Base-by-base conservation (phyloP, 1,140 invertebrate genomes). In the Scylla paramamosain region DNA sequence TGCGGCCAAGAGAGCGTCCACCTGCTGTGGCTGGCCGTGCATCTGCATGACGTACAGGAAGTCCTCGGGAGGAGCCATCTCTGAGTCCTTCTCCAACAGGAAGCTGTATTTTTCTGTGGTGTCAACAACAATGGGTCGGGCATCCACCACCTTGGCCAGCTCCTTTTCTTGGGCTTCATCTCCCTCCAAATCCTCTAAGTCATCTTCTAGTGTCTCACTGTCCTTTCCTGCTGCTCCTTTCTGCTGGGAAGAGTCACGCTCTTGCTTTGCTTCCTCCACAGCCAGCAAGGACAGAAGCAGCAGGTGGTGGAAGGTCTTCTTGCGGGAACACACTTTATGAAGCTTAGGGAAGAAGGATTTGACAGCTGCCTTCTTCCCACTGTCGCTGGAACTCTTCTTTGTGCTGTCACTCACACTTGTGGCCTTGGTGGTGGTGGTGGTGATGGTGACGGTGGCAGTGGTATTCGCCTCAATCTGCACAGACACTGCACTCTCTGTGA, bases 311-410 rank as follows among this genome's bases (percentile, higher is more conserved):
- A 96, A 96, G 86, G 94, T 88, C 45, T 95, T 96, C 86, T 96
- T 96, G 31, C 92, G 88, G 0, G 94, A 96, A n/a, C 86, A 91
- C 12, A 91, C 86, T 2, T n/a, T 10, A 29, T 96, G 95, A 25
- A 96, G 94, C 45, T 95, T 93, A 7, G 95, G 95, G 77, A 96
- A 96, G 84, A 96, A 93, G 1, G 95, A 96, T 46, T 96, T 96
- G 52, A 20, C 52, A 14, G 14, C 20, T 31, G 39, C 77, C 91
- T 91, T 95, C 46, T 95, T 95, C 29, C 29, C 28, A 32, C 91
- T 28, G n/a, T 20, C 91, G 20, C 39, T 29, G 59, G 91, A 12
- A 59, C 67, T 92, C 25, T 46, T 83, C 45, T 31, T 83, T 84
- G 82, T 83, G 29, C 29, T 39, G 20, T 32, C 45, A 84, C n/a